These are phyloP conservation scores for Bothrops jararaca DNA, from an alignment of 2,113 vertebrate species.

Conservation along the genomic window DNA sequence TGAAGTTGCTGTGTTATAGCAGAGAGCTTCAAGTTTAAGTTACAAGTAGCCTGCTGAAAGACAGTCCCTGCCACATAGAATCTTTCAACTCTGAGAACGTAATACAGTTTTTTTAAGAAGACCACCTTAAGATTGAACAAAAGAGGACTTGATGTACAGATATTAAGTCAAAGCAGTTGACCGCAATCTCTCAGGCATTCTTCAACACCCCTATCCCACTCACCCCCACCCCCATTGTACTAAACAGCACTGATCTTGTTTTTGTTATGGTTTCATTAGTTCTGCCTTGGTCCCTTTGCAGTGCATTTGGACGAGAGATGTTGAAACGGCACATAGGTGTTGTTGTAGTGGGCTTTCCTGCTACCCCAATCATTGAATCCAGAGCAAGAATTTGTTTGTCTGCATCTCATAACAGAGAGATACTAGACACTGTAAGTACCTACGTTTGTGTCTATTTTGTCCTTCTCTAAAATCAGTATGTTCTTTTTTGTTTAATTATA, in stretches of 20 bases:
- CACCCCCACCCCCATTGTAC: neutral
- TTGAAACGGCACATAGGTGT: constrained; percentile 92
- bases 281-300: constrained; percentile 48
- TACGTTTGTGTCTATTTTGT: constrained; percentile 11
- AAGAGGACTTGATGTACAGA: constrained; percentile 36
- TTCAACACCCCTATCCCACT: neutral
- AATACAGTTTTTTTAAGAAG: constrained; percentile 42
- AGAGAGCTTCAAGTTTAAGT: constrained; percentile 34
- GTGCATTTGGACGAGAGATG: constrained; percentile 95
- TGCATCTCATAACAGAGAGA: constrained; percentile 90
- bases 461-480: constrained; percentile 11
- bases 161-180: constrained; percentile 9
- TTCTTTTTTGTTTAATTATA: neutral
- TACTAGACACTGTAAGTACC: constrained; percentile 87
- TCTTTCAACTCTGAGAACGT: constrained; percentile 52
- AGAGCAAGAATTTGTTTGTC: constrained; percentile 94
- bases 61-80: constrained; percentile 15
- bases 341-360: constrained; percentile 94
- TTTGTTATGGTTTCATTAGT: neutral
- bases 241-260: neutral
- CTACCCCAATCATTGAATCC: constrained; percentile 96
- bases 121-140: constrained; percentile 29
- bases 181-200: constrained; percentile 2
- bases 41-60: constrained; percentile 40
- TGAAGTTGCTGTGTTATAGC: constrained; percentile 32